Conservation (phyloP, 2,113 vertebrate genomes). For the Ageneiosus marmoratus region DNA sequence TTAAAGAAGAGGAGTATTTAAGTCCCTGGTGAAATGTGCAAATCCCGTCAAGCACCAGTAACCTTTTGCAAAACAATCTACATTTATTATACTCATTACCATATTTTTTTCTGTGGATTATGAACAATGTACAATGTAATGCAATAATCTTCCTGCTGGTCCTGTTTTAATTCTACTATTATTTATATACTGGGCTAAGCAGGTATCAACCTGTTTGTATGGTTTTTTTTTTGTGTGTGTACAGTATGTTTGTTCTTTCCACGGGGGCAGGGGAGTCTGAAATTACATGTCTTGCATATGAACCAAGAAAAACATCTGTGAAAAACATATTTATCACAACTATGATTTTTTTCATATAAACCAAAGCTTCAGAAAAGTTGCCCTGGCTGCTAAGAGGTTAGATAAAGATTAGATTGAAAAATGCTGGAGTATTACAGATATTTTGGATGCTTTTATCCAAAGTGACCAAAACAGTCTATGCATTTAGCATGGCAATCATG, state of each 20-base stretch:
- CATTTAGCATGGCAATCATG: neutral
- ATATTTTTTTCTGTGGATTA: neutral
- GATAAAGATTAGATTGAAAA: slow-evolving; percentile 8
- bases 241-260: neutral
- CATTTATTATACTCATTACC: neutral
- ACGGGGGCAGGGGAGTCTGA: neutral
- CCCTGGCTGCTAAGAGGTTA: neutral
- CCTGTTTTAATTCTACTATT: neutral
- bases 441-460: slow-evolving; percentile 3
- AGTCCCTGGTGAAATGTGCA: neutral
- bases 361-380: neutral
- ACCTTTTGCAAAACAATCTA: neutral
- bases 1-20: neutral
- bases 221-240: too few species aligned
- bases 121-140: neutral
- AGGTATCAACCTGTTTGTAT: neutral
- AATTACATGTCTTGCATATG: neutral
- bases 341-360: neutral
- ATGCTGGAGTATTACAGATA: neutral
- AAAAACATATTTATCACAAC: neutral
- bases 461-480: neutral
- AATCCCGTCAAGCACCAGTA: neutral
- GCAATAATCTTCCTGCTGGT: neutral
- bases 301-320: neutral
- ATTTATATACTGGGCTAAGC: neutral